Conservation (phyloP, 2,113 vertebrate genomes). For the Tachysurus fulvidraco region DNA sequence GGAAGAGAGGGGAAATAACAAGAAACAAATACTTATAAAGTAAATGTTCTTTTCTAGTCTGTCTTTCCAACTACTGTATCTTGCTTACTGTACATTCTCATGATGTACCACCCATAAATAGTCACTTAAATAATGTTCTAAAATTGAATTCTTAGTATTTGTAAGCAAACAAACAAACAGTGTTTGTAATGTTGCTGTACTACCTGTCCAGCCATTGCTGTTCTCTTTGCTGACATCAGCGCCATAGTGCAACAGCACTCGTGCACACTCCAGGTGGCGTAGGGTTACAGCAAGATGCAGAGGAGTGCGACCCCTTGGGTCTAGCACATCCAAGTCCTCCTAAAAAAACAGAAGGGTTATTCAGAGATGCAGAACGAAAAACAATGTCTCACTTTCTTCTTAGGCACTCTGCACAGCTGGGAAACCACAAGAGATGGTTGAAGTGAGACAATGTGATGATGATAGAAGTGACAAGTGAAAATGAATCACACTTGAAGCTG, state of each 20-base stretch:
- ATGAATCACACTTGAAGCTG: conserved; percentile 45
- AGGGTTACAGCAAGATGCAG: conserved; percentile 93
- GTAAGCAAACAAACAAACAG: not conserved
- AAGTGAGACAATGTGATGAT: not conserved
- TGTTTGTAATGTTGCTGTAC: conserved; percentile 43
- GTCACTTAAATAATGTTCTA: not conserved
- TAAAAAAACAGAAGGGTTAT: conserved; percentile 55
- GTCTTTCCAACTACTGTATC: not conserved
- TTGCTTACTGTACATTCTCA: not conserved
- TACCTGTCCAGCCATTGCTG: conserved; percentile 95
- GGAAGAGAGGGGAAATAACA: not conserved
- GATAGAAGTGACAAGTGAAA: conserved; percentile 41
- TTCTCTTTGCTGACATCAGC: conserved; percentile 94
- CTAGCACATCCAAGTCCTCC: conserved; percentile 86
- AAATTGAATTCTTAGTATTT: not conserved
- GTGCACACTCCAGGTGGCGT: conserved; percentile 88
- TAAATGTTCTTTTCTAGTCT: not conserved
- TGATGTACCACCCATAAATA: not conserved
- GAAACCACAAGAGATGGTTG: not conserved
- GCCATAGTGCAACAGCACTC: conserved; percentile 85
- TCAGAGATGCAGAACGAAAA: not conserved
- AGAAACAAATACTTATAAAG: not conserved
- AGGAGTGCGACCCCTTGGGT: conserved; percentile 92
- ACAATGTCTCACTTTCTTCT: not conserved
- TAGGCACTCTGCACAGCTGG: not conserved